Conservation (phyloP, 1,140 invertebrate genomes). For the Tenebrio molitor region DNA sequence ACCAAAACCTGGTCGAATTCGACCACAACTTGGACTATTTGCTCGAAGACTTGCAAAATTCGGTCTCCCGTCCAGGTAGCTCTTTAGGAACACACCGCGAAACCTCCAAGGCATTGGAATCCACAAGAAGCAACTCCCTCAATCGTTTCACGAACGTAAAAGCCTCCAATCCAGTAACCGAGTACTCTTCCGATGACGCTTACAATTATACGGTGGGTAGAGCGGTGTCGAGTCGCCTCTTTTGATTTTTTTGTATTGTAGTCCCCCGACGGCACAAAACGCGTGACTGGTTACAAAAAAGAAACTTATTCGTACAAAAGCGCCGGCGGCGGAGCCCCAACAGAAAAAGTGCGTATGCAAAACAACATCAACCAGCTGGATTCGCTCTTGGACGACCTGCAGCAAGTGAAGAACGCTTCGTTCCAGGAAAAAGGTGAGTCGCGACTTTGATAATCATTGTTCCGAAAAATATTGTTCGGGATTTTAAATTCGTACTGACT, state of each 20-base stretch:
- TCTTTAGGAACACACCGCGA: constrained; percentile 56
- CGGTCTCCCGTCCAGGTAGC: constrained; percentile 62
- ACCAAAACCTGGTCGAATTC: constrained; percentile 61
- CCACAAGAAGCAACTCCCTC: constrained; percentile 58
- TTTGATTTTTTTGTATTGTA: constrained; percentile 46
- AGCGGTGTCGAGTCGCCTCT: not conserved
- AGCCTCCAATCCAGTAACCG: constrained; percentile 61
- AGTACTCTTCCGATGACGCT: constrained; percentile 63
- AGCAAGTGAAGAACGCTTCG: constrained; percentile 66
- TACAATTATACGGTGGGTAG: constrained; percentile 61
- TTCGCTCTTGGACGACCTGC: constrained; percentile 69
- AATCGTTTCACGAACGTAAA: constrained; percentile 59
- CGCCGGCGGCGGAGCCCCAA: constrained; percentile 53
- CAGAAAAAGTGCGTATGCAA: constrained; percentile 63
- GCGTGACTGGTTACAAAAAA: constrained; percentile 61
- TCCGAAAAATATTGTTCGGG: constrained; percentile 8
- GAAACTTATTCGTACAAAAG: constrained; percentile 62
- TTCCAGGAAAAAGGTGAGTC: constrained; percentile 56
- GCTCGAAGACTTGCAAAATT: constrained; percentile 65
- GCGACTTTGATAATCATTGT: constrained; percentile 27
- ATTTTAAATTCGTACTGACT: constrained; percentile 39
- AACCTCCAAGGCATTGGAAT: constrained; percentile 50
- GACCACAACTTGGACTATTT: constrained; percentile 65
- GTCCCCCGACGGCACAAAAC: constrained; percentile 62
- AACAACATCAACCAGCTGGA: constrained; percentile 71